These are phyloP conservation scores for Merodon equestris DNA, from an alignment of 2,888 invertebrate genomes.

Conservation along the genomic window DNA sequence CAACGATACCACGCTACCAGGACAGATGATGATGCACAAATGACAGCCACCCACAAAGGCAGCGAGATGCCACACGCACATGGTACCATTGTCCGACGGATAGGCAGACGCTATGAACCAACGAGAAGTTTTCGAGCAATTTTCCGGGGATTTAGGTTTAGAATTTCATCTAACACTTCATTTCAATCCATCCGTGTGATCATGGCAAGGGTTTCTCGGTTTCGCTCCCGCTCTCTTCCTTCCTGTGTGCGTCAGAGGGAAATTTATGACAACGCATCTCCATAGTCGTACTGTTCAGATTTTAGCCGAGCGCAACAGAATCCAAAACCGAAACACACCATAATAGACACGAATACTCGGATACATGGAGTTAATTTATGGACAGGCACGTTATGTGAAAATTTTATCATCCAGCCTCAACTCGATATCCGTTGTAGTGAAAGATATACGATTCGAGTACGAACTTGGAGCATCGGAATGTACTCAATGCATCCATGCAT, in stretches of 20 bases:
- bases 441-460: slow-evolving; percentile 30
- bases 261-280: slow-evolving; percentile 64
- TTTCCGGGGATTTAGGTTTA: slow-evolving; percentile 64
- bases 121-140: slow-evolving; percentile 46
- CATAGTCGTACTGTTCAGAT: slow-evolving; percentile 11
- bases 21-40: slow-evolving; percentile 67
- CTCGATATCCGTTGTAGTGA: slow-evolving; percentile 26
- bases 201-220: slow-evolving; percentile 10
- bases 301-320: slow-evolving; percentile 25
- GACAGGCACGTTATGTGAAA: slow-evolving; percentile 63
- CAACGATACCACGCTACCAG: neutral
- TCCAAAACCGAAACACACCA: too few relatives aligned
- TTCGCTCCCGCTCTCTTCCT: slow-evolving; percentile 1
- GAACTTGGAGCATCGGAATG: too few relatives aligned
- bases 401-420: slow-evolving; percentile 56
- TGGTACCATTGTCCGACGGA: too few relatives aligned
- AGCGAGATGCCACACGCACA: slow-evolving; percentile 4
- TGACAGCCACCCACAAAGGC: slow-evolving; percentile 60
- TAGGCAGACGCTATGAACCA: neutral
- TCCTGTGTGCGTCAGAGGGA: slow-evolving; percentile 13
- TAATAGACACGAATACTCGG: too few relatives aligned
- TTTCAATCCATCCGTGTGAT: slow-evolving; percentile 53
- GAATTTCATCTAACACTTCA: slow-evolving; percentile 65
- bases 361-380: slow-evolving; percentile 53
- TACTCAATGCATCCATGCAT: too few relatives aligned